phyloP scores from a whole-genome alignment of 2,113 vertebrate genomes.

The Heterotilapia buettikoferi region DNA sequence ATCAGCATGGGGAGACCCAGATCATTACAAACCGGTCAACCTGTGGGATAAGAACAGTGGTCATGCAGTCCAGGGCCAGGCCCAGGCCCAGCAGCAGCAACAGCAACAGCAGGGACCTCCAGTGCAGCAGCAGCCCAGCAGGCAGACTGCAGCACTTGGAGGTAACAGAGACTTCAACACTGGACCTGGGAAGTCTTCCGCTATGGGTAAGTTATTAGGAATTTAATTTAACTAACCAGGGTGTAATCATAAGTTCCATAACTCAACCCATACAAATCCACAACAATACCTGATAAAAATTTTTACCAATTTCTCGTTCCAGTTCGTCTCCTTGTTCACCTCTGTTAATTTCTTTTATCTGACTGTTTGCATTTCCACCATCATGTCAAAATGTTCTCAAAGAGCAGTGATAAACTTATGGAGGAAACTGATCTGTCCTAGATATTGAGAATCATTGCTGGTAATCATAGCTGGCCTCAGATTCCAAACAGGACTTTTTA shows the following conservation, averaged over 20 bases:
- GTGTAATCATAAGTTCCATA: neutral
- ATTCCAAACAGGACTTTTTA: neutral
- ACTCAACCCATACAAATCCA: neutral
- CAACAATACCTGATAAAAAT: neutral
- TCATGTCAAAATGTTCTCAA: neutral
- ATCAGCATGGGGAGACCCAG: conserved; percentile 97
- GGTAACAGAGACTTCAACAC: conserved; percentile 65
- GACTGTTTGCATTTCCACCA: neutral
- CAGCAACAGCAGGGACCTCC: conserved; percentile 64
- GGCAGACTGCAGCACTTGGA: conserved; percentile 47
- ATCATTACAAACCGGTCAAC: conserved; percentile 93
- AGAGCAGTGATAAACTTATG: neutral
- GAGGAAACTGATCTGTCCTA: neutral
- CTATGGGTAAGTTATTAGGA: conserved; percentile 51
- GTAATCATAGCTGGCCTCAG: neutral
- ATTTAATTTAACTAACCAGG: neutral
- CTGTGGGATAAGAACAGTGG: conserved; percentile 96
- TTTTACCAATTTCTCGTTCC: neutral
- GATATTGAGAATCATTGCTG: neutral
- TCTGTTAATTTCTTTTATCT: neutral
- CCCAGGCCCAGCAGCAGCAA: neutral
- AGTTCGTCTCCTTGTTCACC: neutral
- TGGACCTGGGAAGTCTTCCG: conserved; percentile 56
- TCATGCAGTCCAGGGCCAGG: conserved; percentile 71
- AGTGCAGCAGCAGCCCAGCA: conserved; percentile 73